Conservation (phyloP, 2,797 vertebrate species). For the Avahi laniger region DNA sequence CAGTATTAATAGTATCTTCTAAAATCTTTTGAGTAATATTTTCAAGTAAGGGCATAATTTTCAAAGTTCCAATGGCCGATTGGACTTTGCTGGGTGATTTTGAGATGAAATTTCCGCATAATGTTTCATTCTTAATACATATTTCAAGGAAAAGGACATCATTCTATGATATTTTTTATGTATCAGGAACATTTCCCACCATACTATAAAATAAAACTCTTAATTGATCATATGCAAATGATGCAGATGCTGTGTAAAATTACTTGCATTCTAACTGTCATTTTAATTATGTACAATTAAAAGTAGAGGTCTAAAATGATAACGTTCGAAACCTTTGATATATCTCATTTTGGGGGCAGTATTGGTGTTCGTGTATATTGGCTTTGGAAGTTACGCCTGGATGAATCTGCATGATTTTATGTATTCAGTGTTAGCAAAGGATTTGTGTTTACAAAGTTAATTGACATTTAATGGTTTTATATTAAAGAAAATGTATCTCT, state of each 20-base stretch:
- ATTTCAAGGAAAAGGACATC: conserved; percentile 42
- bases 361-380: not conserved
- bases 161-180: not conserved
- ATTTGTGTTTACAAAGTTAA: conserved; percentile 30
- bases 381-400: not conserved
- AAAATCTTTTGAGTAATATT: not conserved
- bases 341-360: not conserved
- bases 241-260: not conserved
- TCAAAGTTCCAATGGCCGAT: not conserved
- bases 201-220: not conserved
- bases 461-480: not conserved
- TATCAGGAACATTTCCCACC: not conserved
- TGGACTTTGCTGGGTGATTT: not conserved
- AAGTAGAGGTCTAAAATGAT: not conserved
- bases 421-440: not conserved
- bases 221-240: not conserved
- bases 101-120: not conserved
- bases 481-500: not conserved
- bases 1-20: not conserved
- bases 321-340: not conserved
- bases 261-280: not conserved
- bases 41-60: not conserved
- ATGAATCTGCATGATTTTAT: not conserved
- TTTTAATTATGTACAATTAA: conserved; percentile 26
- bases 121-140: not conserved